Base-by-base conservation (phyloP, 2,888 invertebrate genomes). In the Abrostola triplasia region DNA sequence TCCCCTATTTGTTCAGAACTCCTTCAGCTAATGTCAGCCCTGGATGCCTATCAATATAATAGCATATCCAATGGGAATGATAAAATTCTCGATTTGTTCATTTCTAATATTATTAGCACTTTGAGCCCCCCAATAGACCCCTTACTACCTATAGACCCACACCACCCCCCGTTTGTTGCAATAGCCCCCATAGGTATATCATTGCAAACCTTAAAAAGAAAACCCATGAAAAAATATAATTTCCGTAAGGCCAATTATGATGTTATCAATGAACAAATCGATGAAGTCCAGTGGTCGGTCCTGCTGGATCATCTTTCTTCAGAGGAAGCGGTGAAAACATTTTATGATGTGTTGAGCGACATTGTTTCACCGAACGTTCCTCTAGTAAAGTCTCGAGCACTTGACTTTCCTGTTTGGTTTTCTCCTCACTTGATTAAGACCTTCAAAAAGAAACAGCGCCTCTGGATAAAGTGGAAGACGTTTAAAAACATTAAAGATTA, bases 131-230 rank as follows among this genome's bases (percentile, higher is more conserved):
- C n/a, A n/a, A n/a, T n/a, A n/a, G n/a, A n/a, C n/a, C n/a, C n/a
- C n/a, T n/a, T 54, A 8, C 36, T 54, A n/a, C 54, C 44, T 5
- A 36, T 44, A 9, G 54, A 54, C 12, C 1, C 12, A 5, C 44
- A 54, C 36, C 54, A 54, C 36, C 54, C 54, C 0, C 54, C 42
- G 35, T 12, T 54, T 54, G 36, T 44, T 54, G 44, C 42, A 9
- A 54, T 54, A 12, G 12, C 5, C n/a, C 5, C n/a, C n/a, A n/a
- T 54, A 10, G 36, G 12, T 44, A 12, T 44, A 12, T 1, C 36
- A 36, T 12, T 44, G 42, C n/a, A 44, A 44, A 42, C 44, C 36
- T n/a, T 54, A 42, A 54, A 54, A 44, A 54, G 42, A 36, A n/a
- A 36, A 4, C 12, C 44, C 7, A 2, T 54, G 5, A n/a, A 42